Base-by-base conservation (phyloP, 2,113 vertebrate genomes). In the Ochotona princeps region DNA sequence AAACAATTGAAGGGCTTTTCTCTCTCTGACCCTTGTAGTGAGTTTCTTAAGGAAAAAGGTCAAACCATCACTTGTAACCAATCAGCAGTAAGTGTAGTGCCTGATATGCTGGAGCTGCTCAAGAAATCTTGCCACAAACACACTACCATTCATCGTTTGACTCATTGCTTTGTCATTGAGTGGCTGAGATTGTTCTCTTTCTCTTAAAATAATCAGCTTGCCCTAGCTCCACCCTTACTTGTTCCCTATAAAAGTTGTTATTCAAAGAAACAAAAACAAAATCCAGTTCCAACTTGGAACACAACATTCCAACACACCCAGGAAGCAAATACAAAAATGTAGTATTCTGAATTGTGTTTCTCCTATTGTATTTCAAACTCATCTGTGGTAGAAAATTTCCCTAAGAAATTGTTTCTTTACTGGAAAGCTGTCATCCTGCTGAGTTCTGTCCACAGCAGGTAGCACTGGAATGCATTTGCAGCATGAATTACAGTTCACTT, bases 221-320 rank as follows among this genome's bases (percentile, higher is more conserved):
- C 13, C 70, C 88, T 82, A 82, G 30, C 80, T 8, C 65, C 67
- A 84, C 73, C n/a, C 51, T 88, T 76, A 78, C 75, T 78, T 67
- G 70, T 92, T 86, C 81, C 84, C 57, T 86, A 54, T 78, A 76
- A 93, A 96, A 92, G 26, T 82, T 95, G 28, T 78, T 92, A 89
- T 81, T 88, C 78, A 91, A 95, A 76, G 84, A 91, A 81, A 83
- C 49, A 60, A 86, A 96, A 94, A 65, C 47, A 91, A 95, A 93
- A 61, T 44, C 73, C n/a, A 92, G 18, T 79, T 92, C 75, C 70
- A 35, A 3, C 76, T 73, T 83, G 66, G 38, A 85, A 63, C 38
- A 26, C 47, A 78, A 47, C 85, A 83, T 89, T 81, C n/a, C 83
- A 96, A 44, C 60, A 89, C 54, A 85, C 70, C 47, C 88, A 79